Conservation (phyloP, 2,888 invertebrate genomes). For the Cyclophora punctaria region DNA sequence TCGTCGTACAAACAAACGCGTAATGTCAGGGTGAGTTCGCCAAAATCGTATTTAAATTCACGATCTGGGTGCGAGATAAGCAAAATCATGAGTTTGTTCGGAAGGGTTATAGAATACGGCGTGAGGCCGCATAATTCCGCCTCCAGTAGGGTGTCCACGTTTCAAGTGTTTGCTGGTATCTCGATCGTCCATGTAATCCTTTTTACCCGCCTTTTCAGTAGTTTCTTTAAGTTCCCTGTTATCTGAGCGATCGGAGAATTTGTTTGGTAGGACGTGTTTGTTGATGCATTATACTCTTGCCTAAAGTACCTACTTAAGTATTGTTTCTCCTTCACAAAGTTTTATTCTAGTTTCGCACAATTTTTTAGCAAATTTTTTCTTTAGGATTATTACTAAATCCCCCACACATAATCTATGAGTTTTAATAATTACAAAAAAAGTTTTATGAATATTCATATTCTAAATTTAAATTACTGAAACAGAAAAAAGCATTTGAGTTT, state of each 20-base stretch:
- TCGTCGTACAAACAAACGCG: slow-evolving; percentile 38
- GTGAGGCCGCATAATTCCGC: slow-evolving; percentile 70
- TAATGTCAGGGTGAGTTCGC: slow-evolving; percentile 45
- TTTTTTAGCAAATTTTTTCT: no score
- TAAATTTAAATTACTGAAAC: no score
- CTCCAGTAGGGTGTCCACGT: slow-evolving; percentile 45
- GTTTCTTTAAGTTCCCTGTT: slow-evolving; percentile 9
- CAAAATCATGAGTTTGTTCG: slow-evolving; percentile 68
- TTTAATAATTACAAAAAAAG: no score
- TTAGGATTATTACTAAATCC: no score
- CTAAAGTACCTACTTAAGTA: no score
- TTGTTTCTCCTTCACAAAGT: no score
- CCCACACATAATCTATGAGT: no score
- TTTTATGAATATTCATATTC: no score
- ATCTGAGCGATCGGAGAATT: slow-evolving; percentile 8
- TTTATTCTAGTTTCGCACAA: no score
- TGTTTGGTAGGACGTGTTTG: slow-evolving; percentile 1
- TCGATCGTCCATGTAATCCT: slow-evolving; percentile 32
- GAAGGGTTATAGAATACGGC: slow-evolving; percentile 67
- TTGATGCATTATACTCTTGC: no score
- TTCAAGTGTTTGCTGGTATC: slow-evolving; percentile 31
- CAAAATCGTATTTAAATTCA: slow-evolving; percentile 70
- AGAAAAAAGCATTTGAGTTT: no score
- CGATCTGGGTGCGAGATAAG: slow-evolving; percentile 65
- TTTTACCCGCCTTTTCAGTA: slow-evolving; percentile 10